A percentile compares a stretch with the other conserved stretches of the same genome.
phyloP scores from a whole-genome alignment of 2,113 vertebrate species.

The Heptranchias perlo region DNA sequence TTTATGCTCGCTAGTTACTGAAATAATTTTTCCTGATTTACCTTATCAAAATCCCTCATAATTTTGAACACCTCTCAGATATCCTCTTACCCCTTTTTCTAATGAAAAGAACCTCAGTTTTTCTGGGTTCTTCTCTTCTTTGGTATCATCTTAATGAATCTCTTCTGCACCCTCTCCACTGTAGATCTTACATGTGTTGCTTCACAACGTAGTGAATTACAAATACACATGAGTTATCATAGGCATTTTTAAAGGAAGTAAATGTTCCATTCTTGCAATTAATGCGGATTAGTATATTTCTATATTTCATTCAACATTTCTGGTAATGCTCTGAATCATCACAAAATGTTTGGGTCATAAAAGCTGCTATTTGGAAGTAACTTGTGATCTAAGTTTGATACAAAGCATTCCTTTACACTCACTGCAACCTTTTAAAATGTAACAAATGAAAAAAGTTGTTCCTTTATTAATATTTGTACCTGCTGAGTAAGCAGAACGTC shows the following conservation, averaged over 20 bases:
- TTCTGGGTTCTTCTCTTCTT: no score
- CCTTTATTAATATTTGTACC: no score
- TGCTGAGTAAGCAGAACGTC: no score
- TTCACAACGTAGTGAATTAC: background rate
- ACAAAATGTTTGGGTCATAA: background rate
- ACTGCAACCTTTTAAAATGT: background rate
- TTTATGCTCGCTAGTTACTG: background rate
- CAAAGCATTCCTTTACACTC: background rate
- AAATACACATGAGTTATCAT: background rate
- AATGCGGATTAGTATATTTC: background rate
- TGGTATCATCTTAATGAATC: background rate
- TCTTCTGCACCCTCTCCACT: background rate
- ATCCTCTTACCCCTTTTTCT: background rate
- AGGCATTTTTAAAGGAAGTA: background rate
- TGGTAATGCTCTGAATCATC: background rate
- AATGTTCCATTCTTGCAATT: background rate
- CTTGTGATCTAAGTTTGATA: background rate
- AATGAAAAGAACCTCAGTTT: no score
- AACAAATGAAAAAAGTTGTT: background rate
- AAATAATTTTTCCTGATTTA: background rate
- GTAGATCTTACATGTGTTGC: background rate
- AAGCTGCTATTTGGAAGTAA: background rate
- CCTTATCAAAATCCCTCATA: background rate
- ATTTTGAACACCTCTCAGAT: background rate
- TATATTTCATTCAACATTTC: background rate